Evolutionary conservation across 2,888 invertebrate species (phyloP).

Genomic region (Caenorhabditis sulstoni): DNA sequence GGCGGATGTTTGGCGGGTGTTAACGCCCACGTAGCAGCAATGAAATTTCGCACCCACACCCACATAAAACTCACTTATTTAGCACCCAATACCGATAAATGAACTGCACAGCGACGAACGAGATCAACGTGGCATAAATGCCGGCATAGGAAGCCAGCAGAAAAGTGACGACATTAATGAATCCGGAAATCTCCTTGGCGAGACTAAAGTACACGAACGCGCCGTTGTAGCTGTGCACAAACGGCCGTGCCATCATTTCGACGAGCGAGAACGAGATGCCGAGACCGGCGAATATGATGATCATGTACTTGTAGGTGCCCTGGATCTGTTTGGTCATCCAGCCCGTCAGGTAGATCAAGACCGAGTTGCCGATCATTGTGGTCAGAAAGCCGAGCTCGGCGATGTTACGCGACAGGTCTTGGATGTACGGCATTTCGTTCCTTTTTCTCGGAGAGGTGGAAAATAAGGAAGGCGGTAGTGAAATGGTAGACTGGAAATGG

Average conservation of each 20-base stretch:
- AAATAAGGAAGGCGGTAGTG: too few relatives aligned
- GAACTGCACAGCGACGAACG: slow-evolving; percentile 37
- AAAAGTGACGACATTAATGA: slow-evolving; percentile 23
- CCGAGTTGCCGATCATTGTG: slow-evolving; percentile 15
- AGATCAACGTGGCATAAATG: slow-evolving; percentile 16
- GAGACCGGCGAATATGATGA: slow-evolving; percentile 30
- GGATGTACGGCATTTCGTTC: slow-evolving; percentile 44
- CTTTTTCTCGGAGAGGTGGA: too few relatives aligned
- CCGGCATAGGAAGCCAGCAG: slow-evolving; percentile 29
- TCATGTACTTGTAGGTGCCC: slow-evolving; percentile 44
- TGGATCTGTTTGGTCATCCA: slow-evolving; percentile 30
- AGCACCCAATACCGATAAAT: slow-evolving; percentile 36
- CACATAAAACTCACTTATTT: slow-evolving; percentile 22
- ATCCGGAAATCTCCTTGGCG: slow-evolving; percentile 32
- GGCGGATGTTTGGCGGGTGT: too few relatives aligned
- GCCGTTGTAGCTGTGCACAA: slow-evolving; percentile 38
- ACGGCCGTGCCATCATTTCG: slow-evolving; percentile 36
- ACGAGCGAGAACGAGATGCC: slow-evolving; percentile 29
- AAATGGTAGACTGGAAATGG: too few relatives aligned
- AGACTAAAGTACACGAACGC: slow-evolving; percentile 42
- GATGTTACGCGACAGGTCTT: slow-evolving; percentile 30
- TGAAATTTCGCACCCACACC: too few relatives aligned
- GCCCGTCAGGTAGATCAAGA: slow-evolving; percentile 35
- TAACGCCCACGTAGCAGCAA: too few relatives aligned
- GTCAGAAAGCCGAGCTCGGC: slow-evolving; percentile 37